Conservation (phyloP, 2,888 invertebrate genomes). For the Temnothorax unifasciatus region DNA sequence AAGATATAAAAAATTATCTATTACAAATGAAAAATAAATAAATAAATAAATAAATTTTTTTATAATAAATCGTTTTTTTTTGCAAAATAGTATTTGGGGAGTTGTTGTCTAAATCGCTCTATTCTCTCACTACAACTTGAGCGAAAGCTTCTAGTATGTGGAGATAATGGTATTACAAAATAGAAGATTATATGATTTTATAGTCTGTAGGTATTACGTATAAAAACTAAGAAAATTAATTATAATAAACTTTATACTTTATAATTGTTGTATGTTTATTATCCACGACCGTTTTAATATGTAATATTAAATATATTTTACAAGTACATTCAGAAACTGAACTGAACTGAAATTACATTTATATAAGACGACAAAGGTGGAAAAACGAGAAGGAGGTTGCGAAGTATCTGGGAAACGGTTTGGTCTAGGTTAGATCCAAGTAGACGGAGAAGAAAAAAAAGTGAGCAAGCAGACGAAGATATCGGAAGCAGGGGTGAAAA, state of each 20-base stretch:
- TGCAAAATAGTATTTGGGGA: neutral
- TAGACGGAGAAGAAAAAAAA: slow-evolving; percentile 24
- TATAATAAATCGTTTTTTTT: neutral
- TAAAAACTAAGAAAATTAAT: neutral
- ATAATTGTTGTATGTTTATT: neutral
- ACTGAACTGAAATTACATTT: slow-evolving; percentile 21
- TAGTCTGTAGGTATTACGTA: neutral
- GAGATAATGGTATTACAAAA: neutral
- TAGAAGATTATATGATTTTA: neutral
- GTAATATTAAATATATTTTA: neutral
- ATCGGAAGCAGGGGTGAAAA: slow-evolving; percentile 36
- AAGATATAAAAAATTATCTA: neutral
- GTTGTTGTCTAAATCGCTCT: neutral
- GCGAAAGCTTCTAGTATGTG: neutral
- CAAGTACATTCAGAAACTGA: slow-evolving; percentile 24
- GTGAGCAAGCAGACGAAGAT: slow-evolving; percentile 37
- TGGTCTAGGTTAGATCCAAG: slow-evolving; percentile 32
- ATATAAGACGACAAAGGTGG: slow-evolving; percentile 29
- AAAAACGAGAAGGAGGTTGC: slow-evolving; percentile 32
- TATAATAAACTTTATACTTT: neutral
- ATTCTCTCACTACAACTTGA: neutral
- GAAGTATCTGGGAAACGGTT: neutral
- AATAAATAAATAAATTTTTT: neutral
- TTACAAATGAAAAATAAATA: neutral
- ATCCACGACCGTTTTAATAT: neutral